phyloP scores from a whole-genome alignment of 2,113 vertebrate species.

The Leiothrix lutea region DNA sequence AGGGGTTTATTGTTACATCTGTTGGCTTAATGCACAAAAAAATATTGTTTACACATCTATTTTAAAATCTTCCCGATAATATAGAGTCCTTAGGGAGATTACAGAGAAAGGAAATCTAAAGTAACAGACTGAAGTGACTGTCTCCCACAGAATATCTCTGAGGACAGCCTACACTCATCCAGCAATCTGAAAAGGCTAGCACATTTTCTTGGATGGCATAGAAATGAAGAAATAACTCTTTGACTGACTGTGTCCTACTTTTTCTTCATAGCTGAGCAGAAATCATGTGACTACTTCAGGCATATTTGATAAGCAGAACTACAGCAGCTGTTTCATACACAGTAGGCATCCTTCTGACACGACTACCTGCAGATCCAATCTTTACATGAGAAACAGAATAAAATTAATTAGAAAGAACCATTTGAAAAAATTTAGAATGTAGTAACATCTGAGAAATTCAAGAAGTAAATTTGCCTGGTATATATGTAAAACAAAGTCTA shows the following conservation, averaged over 20 bases:
- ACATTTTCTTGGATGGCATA: neutral
- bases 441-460: neutral
- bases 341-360: neutral
- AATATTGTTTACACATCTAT: neutral
- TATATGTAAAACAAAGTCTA: neutral
- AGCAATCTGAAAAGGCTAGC: neutral
- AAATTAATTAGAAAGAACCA: neutral
- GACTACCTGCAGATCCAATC: neutral
- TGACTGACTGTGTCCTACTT: neutral
- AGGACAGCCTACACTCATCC: neutral
- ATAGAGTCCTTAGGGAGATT: neutral
- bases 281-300: neutral
- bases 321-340: neutral
- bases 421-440: neutral
- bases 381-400: neutral
- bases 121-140: neutral
- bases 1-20: neutral
- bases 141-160: neutral
- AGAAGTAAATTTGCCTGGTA: neutral
- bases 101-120: neutral
- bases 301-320: neutral
- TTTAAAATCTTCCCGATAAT: neutral
- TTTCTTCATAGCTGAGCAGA: neutral
- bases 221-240: neutral
- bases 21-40: neutral